Conservation (phyloP, 2,113 vertebrate genomes). For the Natator depressus region DNA sequence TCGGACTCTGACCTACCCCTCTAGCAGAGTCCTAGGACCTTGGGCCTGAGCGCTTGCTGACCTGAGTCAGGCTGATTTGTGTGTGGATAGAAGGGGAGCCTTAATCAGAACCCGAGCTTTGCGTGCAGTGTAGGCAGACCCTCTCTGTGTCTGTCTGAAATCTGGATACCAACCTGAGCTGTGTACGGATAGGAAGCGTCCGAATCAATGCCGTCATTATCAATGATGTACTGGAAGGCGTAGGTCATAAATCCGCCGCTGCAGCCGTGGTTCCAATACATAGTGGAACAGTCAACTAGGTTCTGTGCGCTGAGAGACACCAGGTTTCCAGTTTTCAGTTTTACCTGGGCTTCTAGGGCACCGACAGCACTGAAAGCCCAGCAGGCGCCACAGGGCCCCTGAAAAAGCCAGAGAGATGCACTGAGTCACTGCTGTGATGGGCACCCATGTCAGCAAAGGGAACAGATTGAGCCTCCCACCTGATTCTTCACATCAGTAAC, state of each 20-base stretch:
- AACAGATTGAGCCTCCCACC: slow-evolving; percentile 61
- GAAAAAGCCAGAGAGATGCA: background rate
- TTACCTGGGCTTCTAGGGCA: slow-evolving; percentile 86
- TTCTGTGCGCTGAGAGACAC: slow-evolving; percentile 88
- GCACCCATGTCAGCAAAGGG: accelerated
- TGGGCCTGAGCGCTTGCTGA: background rate
- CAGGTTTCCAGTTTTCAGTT: slow-evolving; percentile 77
- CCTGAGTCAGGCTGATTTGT: background rate
- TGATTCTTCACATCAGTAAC: slow-evolving; percentile 85
- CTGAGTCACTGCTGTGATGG: background rate
- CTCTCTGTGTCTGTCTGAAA: accelerated
- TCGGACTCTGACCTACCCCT: background rate
- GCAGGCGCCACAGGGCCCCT: slow-evolving; percentile 86
- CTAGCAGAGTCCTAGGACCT: background rate
- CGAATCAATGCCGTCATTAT: slow-evolving; percentile 87
- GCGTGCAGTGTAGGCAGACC: accelerated
- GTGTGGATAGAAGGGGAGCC: background rate
- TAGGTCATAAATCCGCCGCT: slow-evolving; percentile 81
- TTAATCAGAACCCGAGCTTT: background rate
- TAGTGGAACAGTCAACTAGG: slow-evolving; percentile 84
- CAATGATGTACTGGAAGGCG: slow-evolving; percentile 85
- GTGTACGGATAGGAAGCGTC: slow-evolving; percentile 87
- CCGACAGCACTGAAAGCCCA: slow-evolving; percentile 90
- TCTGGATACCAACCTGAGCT: slow-evolving; percentile 72
- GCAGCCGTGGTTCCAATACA: slow-evolving; percentile 83